Base-by-base conservation (phyloP, 2,797 vertebrate species). In the Telmatherina bonti region DNA sequence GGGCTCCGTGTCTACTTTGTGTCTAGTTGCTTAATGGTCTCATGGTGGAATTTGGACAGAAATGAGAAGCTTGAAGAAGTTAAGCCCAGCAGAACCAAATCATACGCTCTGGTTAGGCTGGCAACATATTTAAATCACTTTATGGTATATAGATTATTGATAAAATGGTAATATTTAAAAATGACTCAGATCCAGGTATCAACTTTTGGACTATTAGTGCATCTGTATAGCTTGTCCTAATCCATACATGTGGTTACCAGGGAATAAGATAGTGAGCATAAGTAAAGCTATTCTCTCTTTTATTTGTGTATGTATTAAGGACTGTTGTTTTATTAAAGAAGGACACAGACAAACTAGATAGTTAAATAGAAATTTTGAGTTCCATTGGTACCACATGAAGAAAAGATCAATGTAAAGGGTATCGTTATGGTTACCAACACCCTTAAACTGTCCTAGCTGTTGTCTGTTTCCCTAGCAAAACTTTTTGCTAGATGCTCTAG, bases 31-130 rank as follows among this genome's bases (percentile, higher is more conserved):
- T 65, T 52, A 64, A 71, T 16, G 65, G 53, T 71, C 62, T 57
- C 29, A 55, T 6, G 2, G 43, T 68, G 53, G 75, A 67, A 79
- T 81, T 24, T 67, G 36, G 38, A 59, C 63, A 58, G 73, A 78
- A 56, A 70, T n/a, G 7, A 68, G 47, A 69, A 7, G 53, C 64
- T 72, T 0, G 20, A 63, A 57, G 59, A 57, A 49, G 31, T 54
- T 31, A 16, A 77, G 58, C 18, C 45, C n/a, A 3, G 26, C 20
- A 27, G 20, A 30, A 45, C 49, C 49, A 24, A 30, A 59, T 29
- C 24, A 20, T 22, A 26, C 51, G 33, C 38, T 35, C 24, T 45
- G n/a, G 36, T 68, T 54, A 20, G 16, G n/a, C 43, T 45, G 20
- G 43, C 20, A n/a, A 45, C 18, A 45, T 8, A 45, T n/a, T 45